phyloP scores from a whole-genome alignment of 1,140 invertebrate genomes.

The Heliconius hewitsoni region DNA sequence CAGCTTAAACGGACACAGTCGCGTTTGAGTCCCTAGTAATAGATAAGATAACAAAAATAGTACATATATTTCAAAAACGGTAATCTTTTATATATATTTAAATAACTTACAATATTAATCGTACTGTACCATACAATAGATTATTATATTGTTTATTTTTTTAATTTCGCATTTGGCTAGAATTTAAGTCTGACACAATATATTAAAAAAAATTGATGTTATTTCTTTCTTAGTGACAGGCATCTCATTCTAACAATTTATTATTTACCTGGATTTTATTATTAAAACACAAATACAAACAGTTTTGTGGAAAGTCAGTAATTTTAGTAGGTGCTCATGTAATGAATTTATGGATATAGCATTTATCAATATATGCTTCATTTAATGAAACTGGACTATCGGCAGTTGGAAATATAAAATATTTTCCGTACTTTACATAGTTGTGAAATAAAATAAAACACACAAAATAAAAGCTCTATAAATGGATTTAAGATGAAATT shows the following conservation, averaged over 20 bases:
- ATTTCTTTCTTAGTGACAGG: conserved; percentile 13
- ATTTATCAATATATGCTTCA: neutral
- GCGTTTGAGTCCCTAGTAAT: no score
- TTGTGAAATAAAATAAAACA: neutral
- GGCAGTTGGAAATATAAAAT: neutral
- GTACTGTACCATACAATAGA: no score
- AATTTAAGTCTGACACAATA: conserved; percentile 1
- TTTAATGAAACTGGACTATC: neutral
- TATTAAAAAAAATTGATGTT: neutral
- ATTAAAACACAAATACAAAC: conserved; percentile 17
- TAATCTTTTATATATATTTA: no score
- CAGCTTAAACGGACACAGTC: no score
- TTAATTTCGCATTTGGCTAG: neutral
- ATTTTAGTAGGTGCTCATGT: neutral
- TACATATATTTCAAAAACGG: neutral
- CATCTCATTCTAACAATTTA: conserved; percentile 23
- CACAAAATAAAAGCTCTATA: neutral
- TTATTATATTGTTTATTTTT: neutral
- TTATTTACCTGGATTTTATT: conserved; percentile 18
- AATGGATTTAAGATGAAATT: neutral
- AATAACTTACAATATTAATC: no score
- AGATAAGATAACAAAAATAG: neutral
- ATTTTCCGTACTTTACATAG: neutral
- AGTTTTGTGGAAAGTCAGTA: neutral
- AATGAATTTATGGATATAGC: neutral